A percentile compares a stretch with the other conserved stretches of the same genome.
Evolutionary conservation across 2,113 vertebrate species (phyloP).

Genomic region (Pomatostomus ruficeps): DNA sequence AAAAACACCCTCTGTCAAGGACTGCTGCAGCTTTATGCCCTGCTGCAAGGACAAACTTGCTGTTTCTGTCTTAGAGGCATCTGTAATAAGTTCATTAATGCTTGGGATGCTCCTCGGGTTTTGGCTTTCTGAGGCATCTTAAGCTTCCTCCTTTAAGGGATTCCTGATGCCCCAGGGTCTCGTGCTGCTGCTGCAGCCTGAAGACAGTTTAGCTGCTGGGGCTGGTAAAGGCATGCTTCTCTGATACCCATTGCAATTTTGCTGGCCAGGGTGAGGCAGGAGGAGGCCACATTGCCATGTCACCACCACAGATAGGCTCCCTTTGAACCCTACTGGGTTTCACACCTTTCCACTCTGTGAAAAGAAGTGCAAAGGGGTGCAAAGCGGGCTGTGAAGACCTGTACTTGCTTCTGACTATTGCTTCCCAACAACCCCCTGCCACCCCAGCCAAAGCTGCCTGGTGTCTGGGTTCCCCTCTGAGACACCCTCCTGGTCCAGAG

Average conservation of each 20-base stretch:
- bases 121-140: background rate
- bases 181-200: background rate
- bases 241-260: background rate
- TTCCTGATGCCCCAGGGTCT: background rate
- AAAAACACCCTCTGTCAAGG: background rate
- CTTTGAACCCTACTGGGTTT: background rate
- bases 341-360: fast-evolving
- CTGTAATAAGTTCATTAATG: background rate
- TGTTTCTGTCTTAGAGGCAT: background rate
- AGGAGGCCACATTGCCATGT: background rate
- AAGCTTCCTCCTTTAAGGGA: background rate
- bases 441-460: background rate
- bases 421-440: fast-evolving
- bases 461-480: background rate
- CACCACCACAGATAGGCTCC: background rate
- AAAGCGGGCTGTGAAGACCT: background rate
- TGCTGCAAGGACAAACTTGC: background rate
- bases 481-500: background rate
- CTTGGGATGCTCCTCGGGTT: background rate
- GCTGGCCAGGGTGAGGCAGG: background rate
- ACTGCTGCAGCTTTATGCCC: background rate
- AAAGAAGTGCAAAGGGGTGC: background rate
- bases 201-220: background rate
- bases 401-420: background rate
- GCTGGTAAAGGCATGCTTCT: background rate